Evolutionary conservation across 2,797 vertebrate genomes (phyloP).

Genomic region (Sebastes iracundus): DNA sequence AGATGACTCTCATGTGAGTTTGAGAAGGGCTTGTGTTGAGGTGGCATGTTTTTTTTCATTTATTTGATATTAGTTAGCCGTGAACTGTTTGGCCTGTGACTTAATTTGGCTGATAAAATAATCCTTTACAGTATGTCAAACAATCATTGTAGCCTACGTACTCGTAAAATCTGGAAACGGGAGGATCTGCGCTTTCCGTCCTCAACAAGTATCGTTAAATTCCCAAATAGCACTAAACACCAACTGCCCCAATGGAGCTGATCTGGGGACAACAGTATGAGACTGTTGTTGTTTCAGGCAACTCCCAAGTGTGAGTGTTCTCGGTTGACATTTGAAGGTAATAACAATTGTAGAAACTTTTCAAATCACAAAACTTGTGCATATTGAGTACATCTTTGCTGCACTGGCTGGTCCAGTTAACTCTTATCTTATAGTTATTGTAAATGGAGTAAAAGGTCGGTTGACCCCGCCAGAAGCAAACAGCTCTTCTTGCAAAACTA

Average conservation of each 20-base stretch:
- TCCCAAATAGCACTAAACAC: slow-evolving; percentile 13
- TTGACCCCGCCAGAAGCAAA: neutral
- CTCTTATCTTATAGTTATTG: neutral
- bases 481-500: neutral
- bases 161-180: neutral
- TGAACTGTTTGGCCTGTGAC: neutral
- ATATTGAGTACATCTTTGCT: neutral
- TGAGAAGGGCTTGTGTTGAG: neutral
- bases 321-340: neutral
- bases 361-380: neutral
- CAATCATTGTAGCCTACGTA: too few species aligned
- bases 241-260: neutral
- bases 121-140: neutral
- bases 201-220: slow-evolving; percentile 9
- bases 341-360: slow-evolving; percentile 1
- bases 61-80: neutral
- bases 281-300: slow-evolving; percentile 5
- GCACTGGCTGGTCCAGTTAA: neutral
- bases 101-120: slow-evolving; percentile 1
- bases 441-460: neutral
- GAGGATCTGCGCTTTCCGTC: neutral
- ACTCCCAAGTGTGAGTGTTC: slow-evolving; percentile 4
- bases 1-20: slow-evolving; percentile 7
- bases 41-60: neutral
- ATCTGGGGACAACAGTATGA: neutral